Base-by-base conservation (phyloP, 1,140 invertebrate species). In the Amyelois transitella region DNA sequence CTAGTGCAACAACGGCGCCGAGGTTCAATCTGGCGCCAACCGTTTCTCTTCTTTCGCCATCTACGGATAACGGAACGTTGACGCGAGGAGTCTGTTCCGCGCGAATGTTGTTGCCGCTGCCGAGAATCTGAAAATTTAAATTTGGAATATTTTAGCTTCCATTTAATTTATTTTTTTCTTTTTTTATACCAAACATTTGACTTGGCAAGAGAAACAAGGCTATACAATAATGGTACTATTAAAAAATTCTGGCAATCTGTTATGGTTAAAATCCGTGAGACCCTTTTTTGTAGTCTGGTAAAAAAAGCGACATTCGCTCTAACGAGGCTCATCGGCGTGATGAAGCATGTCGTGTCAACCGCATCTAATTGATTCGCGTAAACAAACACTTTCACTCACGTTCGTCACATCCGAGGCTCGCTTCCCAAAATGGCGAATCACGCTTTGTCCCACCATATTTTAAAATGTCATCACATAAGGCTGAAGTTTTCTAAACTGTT, bases 1-100 rank as follows among this genome's bases (percentile, higher is more conserved):
- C 96, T 8, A 97, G 87, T 1, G 96, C 95, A 51, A 98, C 96
- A 48, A 98, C 95, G 0, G 95, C 95, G 19, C 95, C 95, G 47
- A 96, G 88, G 82, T 96, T 96, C 2, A 96, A 88, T 70, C 93
- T 93, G 0, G 94, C 93, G 21, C 93, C 94, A 55, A 92, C 90
- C 0, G 92, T 88, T 58, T 93, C 92, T 21, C 91, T 89, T 18
- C 91, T 88, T 21, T 92, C 91, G 32, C 89, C 91, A 56, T 94
- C 93, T 0, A 94, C 91, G 0, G 92, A 90, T 52, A 90, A 90
- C 0, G 94, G 94, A 0, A 94, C 89, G 82, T 91, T 94, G 66
- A 89, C 93, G 68, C 90, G 93, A 55, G 87, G 93, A 63, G 71
- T 91, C 75, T 87, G 90, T 54, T 91, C 87, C 0, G 80, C 72